A percentile compares a stretch with the other conserved stretches of the same genome.
phyloP scores from a whole-genome alignment of 1,140 invertebrate species.

The Zaprionus tsacasi region DNA sequence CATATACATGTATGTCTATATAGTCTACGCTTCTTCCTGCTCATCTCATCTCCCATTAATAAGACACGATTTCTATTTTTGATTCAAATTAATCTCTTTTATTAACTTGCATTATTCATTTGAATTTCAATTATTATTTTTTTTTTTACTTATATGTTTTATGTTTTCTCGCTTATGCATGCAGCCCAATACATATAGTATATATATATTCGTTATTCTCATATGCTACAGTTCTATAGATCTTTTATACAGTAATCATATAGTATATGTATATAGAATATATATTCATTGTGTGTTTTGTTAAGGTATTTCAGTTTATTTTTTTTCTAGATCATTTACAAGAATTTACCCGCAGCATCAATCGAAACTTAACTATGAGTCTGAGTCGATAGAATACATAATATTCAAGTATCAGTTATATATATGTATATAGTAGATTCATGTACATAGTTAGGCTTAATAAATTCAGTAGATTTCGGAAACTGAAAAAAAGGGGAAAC shows the following conservation, averaged over 20 bases:
- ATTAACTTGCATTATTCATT: conserved; percentile 75
- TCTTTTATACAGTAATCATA: conserved; percentile 57
- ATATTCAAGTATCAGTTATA: conserved; percentile 8
- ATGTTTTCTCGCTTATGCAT: conserved; percentile 58
- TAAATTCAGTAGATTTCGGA: conserved; percentile 27
- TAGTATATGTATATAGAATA: conserved; percentile 23
- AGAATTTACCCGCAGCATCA: conserved; percentile 19
- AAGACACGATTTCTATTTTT: conserved; percentile 23
- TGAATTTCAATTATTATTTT: conserved; percentile 45
- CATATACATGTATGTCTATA: too few species aligned
- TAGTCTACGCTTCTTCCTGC: too few species aligned
- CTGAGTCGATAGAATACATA: background rate
- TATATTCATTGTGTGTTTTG: conserved; percentile 10
- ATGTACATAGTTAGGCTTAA: conserved; percentile 48
- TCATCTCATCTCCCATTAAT: too few species aligned
- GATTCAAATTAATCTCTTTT: conserved; percentile 75
- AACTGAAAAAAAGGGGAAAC: conserved; percentile 22
- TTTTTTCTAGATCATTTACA: conserved; percentile 59
- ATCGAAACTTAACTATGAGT: conserved; percentile 20
- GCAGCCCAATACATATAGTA: conserved; percentile 49
- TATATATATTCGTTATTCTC: conserved; percentile 46
- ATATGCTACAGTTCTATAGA: conserved; percentile 69
- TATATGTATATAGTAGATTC: conserved; percentile 39
- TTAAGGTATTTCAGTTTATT: conserved; percentile 24
- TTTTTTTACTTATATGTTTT: conserved; percentile 46